These are phyloP conservation scores for Puma concolor DNA, from an alignment of 2,113 vertebrate genomes.

Conservation along the genomic window DNA sequence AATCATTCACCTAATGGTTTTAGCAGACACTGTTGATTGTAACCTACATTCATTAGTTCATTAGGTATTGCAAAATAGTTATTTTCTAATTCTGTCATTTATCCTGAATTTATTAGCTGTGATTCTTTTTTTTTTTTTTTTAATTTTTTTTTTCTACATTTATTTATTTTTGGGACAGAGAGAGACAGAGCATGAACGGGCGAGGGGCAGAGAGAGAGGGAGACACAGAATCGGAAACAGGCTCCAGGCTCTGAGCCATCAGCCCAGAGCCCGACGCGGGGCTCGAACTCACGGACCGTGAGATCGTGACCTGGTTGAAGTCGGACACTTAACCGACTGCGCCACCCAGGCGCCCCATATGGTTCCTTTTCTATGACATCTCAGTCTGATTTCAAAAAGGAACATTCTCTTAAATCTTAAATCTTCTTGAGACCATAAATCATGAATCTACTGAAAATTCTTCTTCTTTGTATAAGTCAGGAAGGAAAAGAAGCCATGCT, in stretches of 20 bases:
- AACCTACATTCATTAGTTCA: constrained; percentile 47
- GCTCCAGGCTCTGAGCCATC: no score
- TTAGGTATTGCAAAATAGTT: not conserved
- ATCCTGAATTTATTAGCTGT: constrained; percentile 8
- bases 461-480: not conserved
- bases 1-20: constrained; percentile 52
- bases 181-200: no score
- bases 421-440: not conserved
- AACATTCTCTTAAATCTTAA: not conserved
- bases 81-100: constrained; percentile 60
- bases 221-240: no score
- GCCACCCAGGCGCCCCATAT: no score
- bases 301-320: no score
- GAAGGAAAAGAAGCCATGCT: not conserved
- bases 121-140: no score
- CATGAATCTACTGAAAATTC: not conserved
- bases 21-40: not conserved
- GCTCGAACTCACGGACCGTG: no score
- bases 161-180: no score
- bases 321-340: no score
- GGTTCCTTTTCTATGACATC: constrained; percentile 21
- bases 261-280: no score
- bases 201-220: no score
- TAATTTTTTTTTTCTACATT: no score
- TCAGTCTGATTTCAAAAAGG: constrained; percentile 21